Base-by-base conservation (phyloP, 2,113 vertebrate genomes). In the Halcyon malimbica region DNA sequence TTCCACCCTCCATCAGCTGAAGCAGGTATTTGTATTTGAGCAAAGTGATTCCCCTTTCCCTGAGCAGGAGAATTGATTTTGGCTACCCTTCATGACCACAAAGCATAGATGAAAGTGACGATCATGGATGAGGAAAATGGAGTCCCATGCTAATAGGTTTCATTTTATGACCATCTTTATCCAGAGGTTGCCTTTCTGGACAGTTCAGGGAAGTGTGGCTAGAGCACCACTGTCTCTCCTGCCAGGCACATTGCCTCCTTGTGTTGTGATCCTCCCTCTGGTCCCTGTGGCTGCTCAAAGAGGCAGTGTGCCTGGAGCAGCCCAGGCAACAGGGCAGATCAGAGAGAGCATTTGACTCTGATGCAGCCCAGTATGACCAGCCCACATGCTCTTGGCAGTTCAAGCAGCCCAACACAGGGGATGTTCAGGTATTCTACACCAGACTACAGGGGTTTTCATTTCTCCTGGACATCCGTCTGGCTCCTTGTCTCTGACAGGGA, bases 191-290 rank as follows among this genome's bases (percentile, higher is more conserved):
- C 15, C 54, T 95, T 90, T 90, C 67, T 70, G 80, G 17, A 39
- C 46, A 65, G 35, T 59, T 57, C 16, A 24, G 39, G 51, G 33
- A 53, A 70, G 62, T 19, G 33, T 24, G 19, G 4, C 46, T 92
- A 42, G 44, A 77, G 10, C 26, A 48, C 10, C 14, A 11, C 11
- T 62, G 23, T 51, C 18, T 75, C 20, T 54, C 33, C 63, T 76
- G 41, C 13, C 29, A 71, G 12, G 29, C 57, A 81, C 42, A 26
- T 83, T 18, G 4, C 7, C 15, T 89, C 16, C 39, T 57, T 44
- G 10, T 20, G 1, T 11, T 71, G 39, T 64, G 62, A 60, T 82
- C 62, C 31, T 84, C 17, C n/a, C 7, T 0, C 46, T 0, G 3
- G 10, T 21, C 33, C 60, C 7, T 26, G 41, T 60, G 29, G 13